Evolutionary conservation across 2,888 invertebrate genomes (phyloP), one percentile per base, ranked within the genome.

Genomic region (Drosophila algonquin): DNA sequence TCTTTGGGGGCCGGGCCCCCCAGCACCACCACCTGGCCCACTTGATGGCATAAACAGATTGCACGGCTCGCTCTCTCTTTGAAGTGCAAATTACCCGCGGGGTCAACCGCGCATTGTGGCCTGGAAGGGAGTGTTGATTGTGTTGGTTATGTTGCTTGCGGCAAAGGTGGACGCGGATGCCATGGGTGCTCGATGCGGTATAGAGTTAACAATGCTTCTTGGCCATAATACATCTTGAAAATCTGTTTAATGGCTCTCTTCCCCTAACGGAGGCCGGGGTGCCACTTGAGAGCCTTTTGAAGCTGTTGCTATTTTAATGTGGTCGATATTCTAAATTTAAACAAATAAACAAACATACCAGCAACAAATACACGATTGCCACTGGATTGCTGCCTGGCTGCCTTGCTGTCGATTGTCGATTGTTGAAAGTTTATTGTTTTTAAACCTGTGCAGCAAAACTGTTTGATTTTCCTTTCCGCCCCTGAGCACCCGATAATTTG

Each of bases 51-150:
- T 84, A 88, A 88, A 84, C 87, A 83, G 67, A 59, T 63, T 70
- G 60, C 80, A 76, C 69, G 70, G 76, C 83, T 40, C 40, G 9
- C 32, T 40, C 86, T 67, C 63, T 72, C 63, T 84, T 84, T 84
- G 83, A 84, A 84, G 83, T 84, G 88, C 87, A 86, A 84, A 84
- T 84, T 86, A 82, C 83, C 83, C 83, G 89, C 83, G 83, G 83
- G 87, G 89, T 84, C 83, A 83, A 77, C 73, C 63, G 68, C 47
- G 35, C 65, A 32, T 48, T 32, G 53, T 14, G 7, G 14, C 6
- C 18, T 44, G 52, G 53, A 40, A 40, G 30, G 32, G 46, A 47
- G 45, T 50, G 57, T 14, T 59, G 30, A 8, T 30, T 30, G 30
- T 30, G 30, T 27, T 27, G 1, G 35, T 5, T 35, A 35, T 50